These are phyloP conservation scores for Platypus cylindrus DNA, from an alignment of 2,888 invertebrate species.

Conservation along the genomic window DNA sequence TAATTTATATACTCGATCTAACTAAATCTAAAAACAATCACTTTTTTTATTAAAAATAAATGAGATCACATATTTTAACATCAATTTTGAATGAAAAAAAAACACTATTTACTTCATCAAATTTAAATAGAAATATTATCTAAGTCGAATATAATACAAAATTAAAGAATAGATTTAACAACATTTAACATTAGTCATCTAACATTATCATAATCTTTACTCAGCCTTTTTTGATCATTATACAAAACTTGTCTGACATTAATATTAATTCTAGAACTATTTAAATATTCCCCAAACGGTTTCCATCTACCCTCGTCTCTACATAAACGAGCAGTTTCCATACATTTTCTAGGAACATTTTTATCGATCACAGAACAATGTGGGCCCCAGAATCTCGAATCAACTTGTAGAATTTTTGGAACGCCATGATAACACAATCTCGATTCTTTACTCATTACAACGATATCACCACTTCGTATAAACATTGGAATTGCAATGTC, in stretches of 20 bases:
- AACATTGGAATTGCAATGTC: conserved; percentile 57
- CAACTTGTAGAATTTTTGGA: conserved; percentile 61
- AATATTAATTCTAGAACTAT: conserved; percentile 75
- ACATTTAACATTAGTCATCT: background rate
- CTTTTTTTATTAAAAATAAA: conserved; percentile 3
- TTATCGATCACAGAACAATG: conserved; percentile 6
- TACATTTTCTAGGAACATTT: conserved; percentile 21
- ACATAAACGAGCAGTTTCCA: conserved; percentile 24
- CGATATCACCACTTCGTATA: conserved; percentile 79
- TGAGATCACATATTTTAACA: conserved; percentile 1
- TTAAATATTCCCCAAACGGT: conserved; percentile 48
- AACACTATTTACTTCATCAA: conserved; percentile 2
- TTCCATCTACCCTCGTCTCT: conserved; percentile 38
- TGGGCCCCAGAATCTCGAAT: conserved; percentile 13
- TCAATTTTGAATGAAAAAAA: conserved; percentile 1
- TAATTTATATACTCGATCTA: background rate
- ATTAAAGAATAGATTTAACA: background rate
- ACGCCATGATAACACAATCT: conserved; percentile 88
- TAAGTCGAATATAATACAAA: conserved; percentile 1
- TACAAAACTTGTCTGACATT: conserved; percentile 84
- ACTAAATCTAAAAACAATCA: background rate
- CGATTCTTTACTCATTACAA: conserved; percentile 78
- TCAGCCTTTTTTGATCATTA: conserved; percentile 42
- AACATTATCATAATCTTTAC: background rate
- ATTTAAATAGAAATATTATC: conserved; percentile 2